Percentiles rank a stretch among this genome's conserved stretches.
These are phyloP conservation scores for Charanyca ferruginea DNA, from an alignment of 2,888 invertebrate genomes.

Conservation along the genomic window DNA sequence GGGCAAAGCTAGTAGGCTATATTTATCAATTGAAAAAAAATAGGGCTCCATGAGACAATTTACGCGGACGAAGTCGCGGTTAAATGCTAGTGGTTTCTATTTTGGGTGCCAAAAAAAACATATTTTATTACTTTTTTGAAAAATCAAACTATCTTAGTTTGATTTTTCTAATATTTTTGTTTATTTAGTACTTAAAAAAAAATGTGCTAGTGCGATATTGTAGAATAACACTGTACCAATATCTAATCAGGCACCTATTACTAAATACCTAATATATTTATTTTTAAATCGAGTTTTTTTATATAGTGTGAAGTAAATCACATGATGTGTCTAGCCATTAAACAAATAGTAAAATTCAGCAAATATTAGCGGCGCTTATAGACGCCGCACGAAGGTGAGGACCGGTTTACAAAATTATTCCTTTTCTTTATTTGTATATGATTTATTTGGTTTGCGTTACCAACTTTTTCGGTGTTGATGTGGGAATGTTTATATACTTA, in stretches of 20 bases:
- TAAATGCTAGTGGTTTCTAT: no score
- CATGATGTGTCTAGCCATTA: slow-evolving; percentile 12
- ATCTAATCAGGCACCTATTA: not conserved
- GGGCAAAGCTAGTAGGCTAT: no score
- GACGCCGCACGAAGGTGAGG: not conserved
- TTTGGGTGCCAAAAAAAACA: no score
- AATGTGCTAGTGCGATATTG: not conserved
- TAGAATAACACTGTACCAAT: not conserved
- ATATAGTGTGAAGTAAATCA: not conserved
- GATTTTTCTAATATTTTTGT: no score
- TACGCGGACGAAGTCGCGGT: no score
- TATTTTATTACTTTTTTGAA: no score
- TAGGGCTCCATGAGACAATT: no score
- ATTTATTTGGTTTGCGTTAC: slow-evolving; percentile 34
- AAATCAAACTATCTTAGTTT: no score
- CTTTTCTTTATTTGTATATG: slow-evolving; percentile 23
- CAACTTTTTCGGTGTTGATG: not conserved
- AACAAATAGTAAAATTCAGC: slow-evolving; percentile 8
- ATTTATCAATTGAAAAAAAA: no score
- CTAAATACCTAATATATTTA: not conserved
- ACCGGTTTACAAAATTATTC: slow-evolving; percentile 26
- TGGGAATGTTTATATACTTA: slow-evolving; percentile 16
- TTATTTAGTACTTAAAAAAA: no score
- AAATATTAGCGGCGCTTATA: slow-evolving; percentile 40
- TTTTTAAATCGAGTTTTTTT: not conserved